These are phyloP conservation scores for Drosophila lutescens DNA, from an alignment of 2,888 invertebrate species.

Conservation along the genomic window DNA sequence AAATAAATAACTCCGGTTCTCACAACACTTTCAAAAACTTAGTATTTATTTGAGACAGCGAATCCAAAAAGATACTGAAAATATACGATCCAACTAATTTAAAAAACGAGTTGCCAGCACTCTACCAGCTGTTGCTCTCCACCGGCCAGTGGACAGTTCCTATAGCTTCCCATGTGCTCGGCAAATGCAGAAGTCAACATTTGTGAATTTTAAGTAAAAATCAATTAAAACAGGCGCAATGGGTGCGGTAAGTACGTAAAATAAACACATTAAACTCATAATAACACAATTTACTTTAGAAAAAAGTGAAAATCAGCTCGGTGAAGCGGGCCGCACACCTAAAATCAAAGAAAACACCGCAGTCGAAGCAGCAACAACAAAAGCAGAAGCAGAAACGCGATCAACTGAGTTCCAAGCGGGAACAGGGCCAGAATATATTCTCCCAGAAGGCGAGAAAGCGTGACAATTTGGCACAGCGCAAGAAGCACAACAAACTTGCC, in stretches of 20 bases:
- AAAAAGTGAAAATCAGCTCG: conserved; percentile 84
- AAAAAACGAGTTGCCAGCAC: conserved; percentile 5
- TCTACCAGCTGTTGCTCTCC: conserved; percentile 23
- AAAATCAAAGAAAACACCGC: conserved; percentile 81
- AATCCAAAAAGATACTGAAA: background rate
- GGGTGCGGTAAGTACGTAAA: conserved; percentile 58
- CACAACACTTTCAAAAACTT: too few relatives aligned
- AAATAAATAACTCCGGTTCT: too few relatives aligned
- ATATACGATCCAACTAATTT: background rate
- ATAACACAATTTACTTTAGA: conserved; percentile 63
- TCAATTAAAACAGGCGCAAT: conserved; percentile 23
- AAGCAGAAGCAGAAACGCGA: conserved; percentile 72
- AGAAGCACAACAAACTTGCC: conserved; percentile 74
- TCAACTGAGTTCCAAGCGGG: conserved; percentile 72
- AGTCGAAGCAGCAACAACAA: conserved; percentile 82
- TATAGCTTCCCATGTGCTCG: conserved; percentile 63
- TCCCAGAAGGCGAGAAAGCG: conserved; percentile 77
- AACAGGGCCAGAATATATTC: conserved; percentile 80
- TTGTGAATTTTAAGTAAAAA: conserved; percentile 4
- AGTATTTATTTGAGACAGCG: background rate
- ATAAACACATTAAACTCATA: fast-evolving
- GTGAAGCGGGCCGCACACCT: conserved; percentile 83
- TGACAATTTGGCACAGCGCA: conserved; percentile 76
- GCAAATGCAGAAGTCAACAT: conserved; percentile 10
- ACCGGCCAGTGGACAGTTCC: conserved; percentile 33